Evolutionary conservation across 2,888 invertebrate genomes (phyloP).

Genomic region (Busseola fusca): DNA sequence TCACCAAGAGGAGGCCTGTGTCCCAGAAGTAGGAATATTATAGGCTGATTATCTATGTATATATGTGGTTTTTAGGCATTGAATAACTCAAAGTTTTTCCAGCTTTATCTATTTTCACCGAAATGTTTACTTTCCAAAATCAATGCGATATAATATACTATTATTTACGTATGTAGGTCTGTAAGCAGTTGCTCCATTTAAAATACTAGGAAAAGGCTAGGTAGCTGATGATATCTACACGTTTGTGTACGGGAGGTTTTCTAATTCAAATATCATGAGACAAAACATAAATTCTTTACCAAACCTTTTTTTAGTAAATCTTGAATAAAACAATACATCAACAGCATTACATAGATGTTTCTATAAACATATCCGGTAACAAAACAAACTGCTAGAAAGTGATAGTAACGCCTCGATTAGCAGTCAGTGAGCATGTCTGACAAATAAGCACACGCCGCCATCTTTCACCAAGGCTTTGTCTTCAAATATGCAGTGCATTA

Average conservation of each 20-base stretch:
- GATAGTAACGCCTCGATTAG: conserved; percentile 50
- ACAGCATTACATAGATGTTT: conserved; percentile 1
- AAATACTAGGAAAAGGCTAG: neutral
- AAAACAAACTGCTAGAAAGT: conserved; percentile 48
- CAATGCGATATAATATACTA: too few relatives aligned
- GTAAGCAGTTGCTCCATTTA: too few relatives aligned
- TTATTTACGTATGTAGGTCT: too few relatives aligned
- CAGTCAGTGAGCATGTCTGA: conserved; percentile 60
- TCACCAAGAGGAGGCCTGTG: too few relatives aligned
- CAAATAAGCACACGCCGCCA: conserved; percentile 51
- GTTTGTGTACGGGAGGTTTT: neutral
- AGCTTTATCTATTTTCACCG: neutral
- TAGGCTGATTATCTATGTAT: too few relatives aligned
- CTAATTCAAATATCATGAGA: neutral
- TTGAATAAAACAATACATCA: neutral
- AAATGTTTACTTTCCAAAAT: too few relatives aligned
- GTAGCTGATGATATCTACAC: neutral
- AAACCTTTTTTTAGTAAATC: neutral
- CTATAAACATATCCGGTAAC: conserved; percentile 28
- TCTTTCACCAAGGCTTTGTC: conserved; percentile 52
- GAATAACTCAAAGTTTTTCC: neutral
- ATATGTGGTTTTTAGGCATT: neutral
- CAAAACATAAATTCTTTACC: neutral
- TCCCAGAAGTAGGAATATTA: too few relatives aligned
- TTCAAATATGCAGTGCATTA: conserved; percentile 46